Percentiles rank a stretch among this genome's conserved stretches.
These are phyloP conservation scores for Alcedo atthis DNA, from an alignment of 2,797 vertebrate genomes.

Conservation along the genomic window DNA sequence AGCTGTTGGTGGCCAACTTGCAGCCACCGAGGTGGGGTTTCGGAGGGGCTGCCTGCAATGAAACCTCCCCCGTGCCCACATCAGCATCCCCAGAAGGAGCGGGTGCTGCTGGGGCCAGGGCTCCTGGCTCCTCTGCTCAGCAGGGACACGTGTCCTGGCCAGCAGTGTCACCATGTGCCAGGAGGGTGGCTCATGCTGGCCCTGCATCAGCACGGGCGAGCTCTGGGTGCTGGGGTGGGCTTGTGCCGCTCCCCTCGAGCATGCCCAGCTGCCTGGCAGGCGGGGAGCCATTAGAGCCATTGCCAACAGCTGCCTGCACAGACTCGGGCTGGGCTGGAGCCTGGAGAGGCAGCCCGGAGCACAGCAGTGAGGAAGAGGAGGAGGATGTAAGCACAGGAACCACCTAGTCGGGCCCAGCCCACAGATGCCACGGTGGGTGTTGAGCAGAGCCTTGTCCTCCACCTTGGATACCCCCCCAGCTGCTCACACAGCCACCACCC, in stretches of 20 bases:
- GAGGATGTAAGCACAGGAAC: neutral
- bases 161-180: accelerated
- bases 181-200: neutral
- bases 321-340: neutral
- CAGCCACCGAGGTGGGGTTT: accelerated
- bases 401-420: neutral
- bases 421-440: neutral
- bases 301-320: neutral
- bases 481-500: neutral
- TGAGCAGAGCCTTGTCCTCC: neutral
- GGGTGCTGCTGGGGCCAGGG: neutral
- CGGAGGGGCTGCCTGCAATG: accelerated
- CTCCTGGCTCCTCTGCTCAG: accelerated
- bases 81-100: too few species aligned
- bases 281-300: neutral
- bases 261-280: neutral
- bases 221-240: neutral
- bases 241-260: neutral
- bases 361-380: neutral
- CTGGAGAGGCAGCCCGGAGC: neutral
- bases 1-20: neutral
- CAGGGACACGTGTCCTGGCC: accelerated
- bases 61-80: too few species aligned
- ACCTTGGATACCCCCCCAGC: accelerated
- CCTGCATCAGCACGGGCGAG: accelerated